phyloP scores from a whole-genome alignment of 2,888 invertebrate genomes.

The Lepidocyrtinus sp. region DNA sequence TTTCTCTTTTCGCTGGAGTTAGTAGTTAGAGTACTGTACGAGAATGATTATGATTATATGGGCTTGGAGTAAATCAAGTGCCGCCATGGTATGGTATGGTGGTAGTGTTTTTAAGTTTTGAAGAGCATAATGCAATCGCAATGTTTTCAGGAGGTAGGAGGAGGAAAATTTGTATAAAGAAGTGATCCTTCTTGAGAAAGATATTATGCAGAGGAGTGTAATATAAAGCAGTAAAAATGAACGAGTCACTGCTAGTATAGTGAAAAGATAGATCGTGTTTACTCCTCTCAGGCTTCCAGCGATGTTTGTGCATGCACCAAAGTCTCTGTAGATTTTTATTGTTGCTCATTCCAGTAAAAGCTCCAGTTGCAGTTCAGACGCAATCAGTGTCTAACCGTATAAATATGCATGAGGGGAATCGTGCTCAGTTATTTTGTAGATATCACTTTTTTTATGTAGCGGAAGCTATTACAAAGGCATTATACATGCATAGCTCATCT shows the following conservation, averaged over 20 bases:
- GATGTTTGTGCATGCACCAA: slow-evolving; percentile 29
- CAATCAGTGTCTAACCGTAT: too few relatives aligned
- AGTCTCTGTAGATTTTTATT: neutral
- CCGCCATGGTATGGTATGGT: too few relatives aligned
- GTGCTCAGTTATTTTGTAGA: slow-evolving; percentile 6
- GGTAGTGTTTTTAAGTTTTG: too few relatives aligned
- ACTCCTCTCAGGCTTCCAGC: slow-evolving; percentile 55
- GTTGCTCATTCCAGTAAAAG: slow-evolving; percentile 48
- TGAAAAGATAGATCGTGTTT: slow-evolving; percentile 36
- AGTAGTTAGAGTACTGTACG: too few relatives aligned
- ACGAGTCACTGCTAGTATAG: too few relatives aligned
- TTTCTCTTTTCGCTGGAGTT: too few relatives aligned
- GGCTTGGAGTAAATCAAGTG: too few relatives aligned
- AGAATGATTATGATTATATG: too few relatives aligned
- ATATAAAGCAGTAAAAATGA: slow-evolving; percentile 1
- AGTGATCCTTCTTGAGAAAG: slow-evolving; percentile 39
- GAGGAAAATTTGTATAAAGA: too few relatives aligned
- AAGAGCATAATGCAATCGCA: too few relatives aligned
- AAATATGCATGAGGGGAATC: neutral
- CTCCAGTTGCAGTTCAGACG: too few relatives aligned
- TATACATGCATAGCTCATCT: slow-evolving; percentile 37
- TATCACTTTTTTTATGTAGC: slow-evolving; percentile 57
- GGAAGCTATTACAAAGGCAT: slow-evolving; percentile 54
- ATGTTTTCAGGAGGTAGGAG: slow-evolving; percentile 30
- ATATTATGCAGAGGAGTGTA: slow-evolving; percentile 50